These are phyloP conservation scores for Drosophila dunni DNA, from an alignment of 1,140 invertebrate genomes.

Conservation along the genomic window DNA sequence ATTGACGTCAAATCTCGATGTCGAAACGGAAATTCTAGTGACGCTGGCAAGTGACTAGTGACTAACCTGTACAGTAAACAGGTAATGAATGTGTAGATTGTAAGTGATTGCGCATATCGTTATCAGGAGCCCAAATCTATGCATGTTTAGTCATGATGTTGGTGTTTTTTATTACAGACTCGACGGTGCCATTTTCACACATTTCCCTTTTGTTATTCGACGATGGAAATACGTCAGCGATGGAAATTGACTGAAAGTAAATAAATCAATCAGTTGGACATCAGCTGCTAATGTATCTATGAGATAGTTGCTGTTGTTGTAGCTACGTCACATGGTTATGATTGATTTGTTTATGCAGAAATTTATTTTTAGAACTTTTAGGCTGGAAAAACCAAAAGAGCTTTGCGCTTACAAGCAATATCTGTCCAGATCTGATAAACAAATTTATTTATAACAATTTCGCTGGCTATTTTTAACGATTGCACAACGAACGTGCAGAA, in stretches of 20 bases:
- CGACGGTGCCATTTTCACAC: slow-evolving; percentile 16
- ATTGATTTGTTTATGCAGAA: slow-evolving; percentile 39
- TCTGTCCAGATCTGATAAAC: slow-evolving; percentile 15
- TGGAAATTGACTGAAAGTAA: slow-evolving; percentile 32
- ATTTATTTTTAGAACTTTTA: slow-evolving; percentile 22
- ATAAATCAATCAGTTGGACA: slow-evolving; percentile 66
- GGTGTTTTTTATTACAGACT: slow-evolving; percentile 38
- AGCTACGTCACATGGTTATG: slow-evolving; percentile 23
- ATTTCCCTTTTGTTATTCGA: neutral
- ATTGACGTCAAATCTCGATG: slow-evolving; percentile 63
- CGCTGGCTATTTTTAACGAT: slow-evolving; percentile 29
- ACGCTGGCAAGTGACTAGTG: slow-evolving; percentile 19
- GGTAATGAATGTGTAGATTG: slow-evolving; percentile 26
- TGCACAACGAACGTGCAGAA: slow-evolving; percentile 20
- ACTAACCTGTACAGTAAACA: slow-evolving; percentile 27
- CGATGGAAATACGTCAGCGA: slow-evolving; percentile 24
- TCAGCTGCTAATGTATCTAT: slow-evolving; percentile 1
- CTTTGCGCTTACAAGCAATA: neutral
- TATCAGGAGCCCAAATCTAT: slow-evolving; percentile 15
- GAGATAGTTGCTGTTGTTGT: slow-evolving; percentile 3
- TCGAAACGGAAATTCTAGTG: slow-evolving; percentile 46
- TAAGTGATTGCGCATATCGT: slow-evolving; percentile 16
- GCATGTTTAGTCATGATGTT: slow-evolving; percentile 28
- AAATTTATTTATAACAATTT: slow-evolving; percentile 30
- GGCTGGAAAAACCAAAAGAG: slow-evolving; percentile 16